Evolutionary conservation across 2,888 invertebrate genomes (phyloP).

Genomic region (Mechanitis mazaeus): DNA sequence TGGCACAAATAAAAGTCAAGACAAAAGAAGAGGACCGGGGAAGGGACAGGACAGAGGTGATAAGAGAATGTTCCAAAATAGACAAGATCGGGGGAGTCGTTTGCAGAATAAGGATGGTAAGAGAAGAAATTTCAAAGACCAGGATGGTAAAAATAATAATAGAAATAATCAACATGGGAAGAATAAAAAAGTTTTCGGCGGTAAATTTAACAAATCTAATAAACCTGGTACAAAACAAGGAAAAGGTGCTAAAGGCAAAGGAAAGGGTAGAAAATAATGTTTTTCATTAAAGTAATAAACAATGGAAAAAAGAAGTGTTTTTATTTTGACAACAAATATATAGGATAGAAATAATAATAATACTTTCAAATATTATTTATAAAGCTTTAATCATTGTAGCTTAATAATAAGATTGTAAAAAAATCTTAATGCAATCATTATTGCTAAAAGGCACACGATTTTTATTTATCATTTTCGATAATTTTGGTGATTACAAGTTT

Average conservation of each 20-base stretch:
- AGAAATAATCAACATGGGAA: conserved; percentile 40
- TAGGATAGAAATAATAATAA: too few relatives aligned
- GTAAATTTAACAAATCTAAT: conserved; percentile 49
- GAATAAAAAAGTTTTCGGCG: conserved; percentile 26
- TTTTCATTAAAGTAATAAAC: conserved; percentile 1
- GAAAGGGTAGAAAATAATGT: conserved; percentile 39
- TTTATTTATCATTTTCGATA: conserved; percentile 4
- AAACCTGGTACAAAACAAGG: conserved; percentile 42
- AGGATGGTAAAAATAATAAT: conserved; percentile 34
- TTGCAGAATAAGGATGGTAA: conserved; percentile 18
- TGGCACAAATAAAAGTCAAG: conserved; percentile 30
- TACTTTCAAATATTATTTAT: too few relatives aligned
- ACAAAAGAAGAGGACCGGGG: conserved; percentile 33
- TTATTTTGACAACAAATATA: too few relatives aligned
- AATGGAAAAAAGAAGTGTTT: too few relatives aligned
- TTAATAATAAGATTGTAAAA: conserved; percentile 2
- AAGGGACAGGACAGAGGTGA: conserved; percentile 41
- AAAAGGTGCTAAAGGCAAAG: conserved; percentile 42
- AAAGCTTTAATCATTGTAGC: background rate
- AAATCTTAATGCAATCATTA: conserved; percentile 5
- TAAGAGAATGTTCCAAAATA: conserved; percentile 37
- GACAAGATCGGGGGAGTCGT: conserved; percentile 25
- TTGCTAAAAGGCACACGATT: conserved; percentile 9
- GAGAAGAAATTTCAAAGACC: conserved; percentile 29
- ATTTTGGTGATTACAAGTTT: background rate